Base-by-base conservation (phyloP, 2,888 invertebrate genomes). In the Ceraclea dissimilis region DNA sequence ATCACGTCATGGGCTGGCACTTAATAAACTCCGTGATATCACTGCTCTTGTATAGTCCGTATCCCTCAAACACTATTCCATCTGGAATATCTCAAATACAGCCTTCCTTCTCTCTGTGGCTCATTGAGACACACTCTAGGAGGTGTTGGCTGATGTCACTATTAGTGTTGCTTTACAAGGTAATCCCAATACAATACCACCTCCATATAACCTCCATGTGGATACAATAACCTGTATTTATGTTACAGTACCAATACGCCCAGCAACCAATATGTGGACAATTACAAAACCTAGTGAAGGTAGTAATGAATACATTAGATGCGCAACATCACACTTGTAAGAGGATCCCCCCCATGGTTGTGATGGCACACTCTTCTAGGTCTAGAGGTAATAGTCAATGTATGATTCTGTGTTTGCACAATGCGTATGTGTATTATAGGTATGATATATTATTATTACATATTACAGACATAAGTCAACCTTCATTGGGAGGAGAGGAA, bases 121-220 rank as follows among this genome's bases (percentile, higher is more conserved):
- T 86, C 63, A 75, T 98, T 58, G 92, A 94, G 69, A 85, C 93
- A 0, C 90, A 93, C 67, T 84, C 88, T 11, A 77, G 98, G 2
- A 80, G 92, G 44, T 89, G 90, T 63, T 99, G 99, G 98, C 82
- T 99, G 16, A 88, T 92, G 81, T 84, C 96, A 1, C 73, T 97
- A 18, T 83, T 97, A 13, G 93, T 98, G 13, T 84, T 98, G 54
- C 79, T 99, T 1, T 99, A 99, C 69, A 99, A 99, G 85, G 94
- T 93, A 71, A 64, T 16, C n/a, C n/a, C n/a, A n/a, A n/a, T n/a
- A n/a, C n/a, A n/a, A n/a, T n/a, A n/a, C n/a, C 20, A 22, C n/a
- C 16, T 11, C n/a, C 17, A 17, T 52, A 44, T 8, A 20, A 52
- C 5, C 20, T n/a, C n/a, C n/a, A n/a, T n/a, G n/a, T n/a, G n/a